Evolutionary conservation across 2,797 vertebrate genomes (phyloP), one percentile per base, ranked within the genome.

Genomic region (Eulemur rubriventer): DNA sequence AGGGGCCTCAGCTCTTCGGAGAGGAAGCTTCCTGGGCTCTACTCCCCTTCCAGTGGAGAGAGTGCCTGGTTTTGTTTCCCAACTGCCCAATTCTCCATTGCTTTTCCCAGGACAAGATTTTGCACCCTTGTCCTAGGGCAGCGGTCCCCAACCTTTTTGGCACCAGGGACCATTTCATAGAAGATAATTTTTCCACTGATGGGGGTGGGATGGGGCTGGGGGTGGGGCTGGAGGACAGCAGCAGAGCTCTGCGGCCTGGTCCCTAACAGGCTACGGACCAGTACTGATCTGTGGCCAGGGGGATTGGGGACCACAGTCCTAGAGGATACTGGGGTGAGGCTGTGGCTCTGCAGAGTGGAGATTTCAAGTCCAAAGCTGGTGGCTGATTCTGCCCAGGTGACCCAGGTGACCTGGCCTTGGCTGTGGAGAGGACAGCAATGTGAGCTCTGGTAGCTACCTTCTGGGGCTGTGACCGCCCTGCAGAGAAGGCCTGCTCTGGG

Each of bases 401-500:
- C 10, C 69, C 1, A 1, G 16, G 7, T 96, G 92, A 95, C 93
- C 70, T 94, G 96, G 30, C 30, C 67, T 55, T 89, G 85, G 69
- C 91, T 94, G 94, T 94, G 85, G 75, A 84, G 50, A 57, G 30
- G 48, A 80, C 0, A 6, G 33, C 14, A 75, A 46, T 88, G 70
- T 73, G 65, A 28, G 0, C n/a, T 59, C 50, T 75, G 96, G 88
- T 87, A 88, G 90, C 90, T 41, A 48, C 92, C 92, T 95, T 93
- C 96, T 80, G 94, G 96, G 96, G 94, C 91, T 55, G 85, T 67
- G 94, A 95, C 75, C 24, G 13, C 52, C 59, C 6, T 16, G 20
- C 35, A 38, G 76, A 67, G 70, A 59, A 61, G 33, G 28, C 73
- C 63, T 11, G 38, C 33, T 11, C 18, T 3, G 1, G 30, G 69